These are phyloP conservation scores for Micropterix aruncella DNA, from an alignment of 2,888 invertebrate species.

Conservation along the genomic window DNA sequence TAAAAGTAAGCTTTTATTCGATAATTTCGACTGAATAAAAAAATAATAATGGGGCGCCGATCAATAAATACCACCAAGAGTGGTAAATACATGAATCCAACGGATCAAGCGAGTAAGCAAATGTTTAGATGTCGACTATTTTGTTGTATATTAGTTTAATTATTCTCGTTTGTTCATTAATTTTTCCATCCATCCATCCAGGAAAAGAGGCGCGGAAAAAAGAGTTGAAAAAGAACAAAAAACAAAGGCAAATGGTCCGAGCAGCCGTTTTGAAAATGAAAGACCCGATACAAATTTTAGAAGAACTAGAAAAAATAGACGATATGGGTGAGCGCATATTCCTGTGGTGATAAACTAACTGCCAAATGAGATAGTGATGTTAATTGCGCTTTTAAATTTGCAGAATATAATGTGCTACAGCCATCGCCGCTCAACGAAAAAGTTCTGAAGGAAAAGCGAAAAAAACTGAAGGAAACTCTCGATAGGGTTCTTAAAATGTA, in stretches of 20 bases:
- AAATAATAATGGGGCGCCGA: slow-evolving; percentile 90
- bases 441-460: slow-evolving; percentile 90
- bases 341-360: not conserved
- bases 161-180: slow-evolving; percentile 8
- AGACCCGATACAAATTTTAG: slow-evolving; percentile 88
- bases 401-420: slow-evolving; percentile 89
- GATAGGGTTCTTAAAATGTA: slow-evolving; percentile 89
- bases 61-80: slow-evolving; percentile 99
- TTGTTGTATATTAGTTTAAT: slow-evolving; percentile 7
- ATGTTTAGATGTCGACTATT: no score
- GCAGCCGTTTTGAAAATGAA: slow-evolving; percentile 96
- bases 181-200: slow-evolving; percentile 19
- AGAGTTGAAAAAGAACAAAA: slow-evolving; percentile 96
- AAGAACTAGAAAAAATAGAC: slow-evolving; percentile 95
- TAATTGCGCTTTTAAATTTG: slow-evolving; percentile 12
- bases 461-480: slow-evolving; percentile 89
- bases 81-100: slow-evolving; percentile 99
- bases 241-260: slow-evolving; percentile 89
- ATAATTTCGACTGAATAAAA: no score
- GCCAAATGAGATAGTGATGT: not conserved
- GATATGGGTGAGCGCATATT: slow-evolving; percentile 93
- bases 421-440: slow-evolving; percentile 93
- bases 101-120: slow-evolving; percentile 94
- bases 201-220: slow-evolving; percentile 96
- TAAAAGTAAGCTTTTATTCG: no score